phyloP scores from a whole-genome alignment of 2,113 vertebrate genomes.

The Amphiprion percula region DNA sequence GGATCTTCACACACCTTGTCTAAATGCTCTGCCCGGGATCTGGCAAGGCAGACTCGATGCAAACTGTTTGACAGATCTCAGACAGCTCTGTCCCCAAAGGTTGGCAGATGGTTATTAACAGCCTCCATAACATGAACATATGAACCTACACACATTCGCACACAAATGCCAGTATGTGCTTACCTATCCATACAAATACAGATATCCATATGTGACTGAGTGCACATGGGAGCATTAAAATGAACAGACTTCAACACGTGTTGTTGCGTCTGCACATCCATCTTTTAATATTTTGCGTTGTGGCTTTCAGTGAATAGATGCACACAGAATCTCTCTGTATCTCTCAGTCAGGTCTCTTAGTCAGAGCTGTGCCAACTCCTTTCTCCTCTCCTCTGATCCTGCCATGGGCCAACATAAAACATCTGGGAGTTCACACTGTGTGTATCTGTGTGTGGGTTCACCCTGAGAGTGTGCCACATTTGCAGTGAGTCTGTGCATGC shows the following conservation, averaged over 20 bases:
- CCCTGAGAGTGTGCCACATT: constrained; percentile 33
- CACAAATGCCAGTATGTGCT: neutral
- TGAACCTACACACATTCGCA: constrained; percentile 18
- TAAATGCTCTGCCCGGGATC: constrained; percentile 67
- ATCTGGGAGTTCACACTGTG: constrained; percentile 76
- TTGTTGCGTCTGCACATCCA: neutral
- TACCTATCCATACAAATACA: neutral
- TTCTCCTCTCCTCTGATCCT: constrained; percentile 64
- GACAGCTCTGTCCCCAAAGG: constrained; percentile 61
- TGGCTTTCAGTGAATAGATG: constrained; percentile 30
- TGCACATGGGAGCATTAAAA: neutral
- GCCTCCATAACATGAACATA: constrained; percentile 29
- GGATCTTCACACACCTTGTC: constrained; percentile 72
- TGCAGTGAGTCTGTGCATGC: constrained; percentile 37
- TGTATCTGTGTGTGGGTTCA: constrained; percentile 15
- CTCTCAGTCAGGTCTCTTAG: constrained; percentile 27
- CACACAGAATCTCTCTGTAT: constrained; percentile 16
- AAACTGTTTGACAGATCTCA: constrained; percentile 72
- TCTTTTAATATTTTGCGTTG: constrained; percentile 5
- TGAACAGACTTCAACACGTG: neutral
- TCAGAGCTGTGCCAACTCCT: constrained; percentile 52
- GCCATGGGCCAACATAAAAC: constrained; percentile 71
- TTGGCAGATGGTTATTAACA: constrained; percentile 66
- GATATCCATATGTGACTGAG: neutral
- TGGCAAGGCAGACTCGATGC: constrained; percentile 50